Evolutionary conservation across 35 echinoderm and acorn worm species (phyloP).

Genomic region (Ophiothrix spiculata): DNA sequence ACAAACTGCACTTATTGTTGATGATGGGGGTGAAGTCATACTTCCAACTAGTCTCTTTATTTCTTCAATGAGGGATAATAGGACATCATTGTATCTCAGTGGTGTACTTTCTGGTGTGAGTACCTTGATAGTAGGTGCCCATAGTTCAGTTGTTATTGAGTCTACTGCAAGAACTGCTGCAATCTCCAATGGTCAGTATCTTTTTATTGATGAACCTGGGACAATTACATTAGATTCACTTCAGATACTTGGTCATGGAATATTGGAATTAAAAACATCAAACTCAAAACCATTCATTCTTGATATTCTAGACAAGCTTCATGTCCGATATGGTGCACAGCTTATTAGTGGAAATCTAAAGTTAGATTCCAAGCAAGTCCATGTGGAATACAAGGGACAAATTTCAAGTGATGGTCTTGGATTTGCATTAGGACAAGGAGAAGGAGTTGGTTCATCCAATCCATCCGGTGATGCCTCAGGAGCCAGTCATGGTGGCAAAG

Average conservation of each 20-base stretch:
- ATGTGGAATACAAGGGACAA: constrained; percentile 64
- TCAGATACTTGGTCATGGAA: constrained; percentile 52
- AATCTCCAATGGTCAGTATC: constrained; percentile 7
- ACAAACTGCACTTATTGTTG: constrained; percentile 55
- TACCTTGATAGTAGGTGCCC: constrained; percentile 47
- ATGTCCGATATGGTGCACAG: constrained; percentile 51
- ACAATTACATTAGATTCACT: constrained; percentile 52
- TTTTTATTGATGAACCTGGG: constrained; percentile 55
- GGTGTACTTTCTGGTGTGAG: constrained; percentile 56
- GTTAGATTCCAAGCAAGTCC: constrained; percentile 18
- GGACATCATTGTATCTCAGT: constrained; percentile 37
- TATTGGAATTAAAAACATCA: constrained; percentile 16
- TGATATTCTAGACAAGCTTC: constrained; percentile 24
- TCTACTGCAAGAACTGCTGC: constrained; percentile 49
- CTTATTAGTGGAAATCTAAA: constrained; percentile 40
- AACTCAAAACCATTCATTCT: constrained; percentile 10
- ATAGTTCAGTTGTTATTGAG: constrained; percentile 33
- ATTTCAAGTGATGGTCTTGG: constrained; percentile 55
- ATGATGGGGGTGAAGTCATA: constrained; percentile 54
- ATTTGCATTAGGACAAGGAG: constrained; percentile 35
- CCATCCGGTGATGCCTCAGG: constrained; percentile 40
- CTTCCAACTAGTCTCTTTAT: constrained; percentile 65
- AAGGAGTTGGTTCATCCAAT: constrained; percentile 37
- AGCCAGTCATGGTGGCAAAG: constrained; percentile 77
- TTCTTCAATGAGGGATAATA: background rate